phyloP scores from a whole-genome alignment of 2,797 vertebrate genomes.

The Oreortyx pictus region DNA sequence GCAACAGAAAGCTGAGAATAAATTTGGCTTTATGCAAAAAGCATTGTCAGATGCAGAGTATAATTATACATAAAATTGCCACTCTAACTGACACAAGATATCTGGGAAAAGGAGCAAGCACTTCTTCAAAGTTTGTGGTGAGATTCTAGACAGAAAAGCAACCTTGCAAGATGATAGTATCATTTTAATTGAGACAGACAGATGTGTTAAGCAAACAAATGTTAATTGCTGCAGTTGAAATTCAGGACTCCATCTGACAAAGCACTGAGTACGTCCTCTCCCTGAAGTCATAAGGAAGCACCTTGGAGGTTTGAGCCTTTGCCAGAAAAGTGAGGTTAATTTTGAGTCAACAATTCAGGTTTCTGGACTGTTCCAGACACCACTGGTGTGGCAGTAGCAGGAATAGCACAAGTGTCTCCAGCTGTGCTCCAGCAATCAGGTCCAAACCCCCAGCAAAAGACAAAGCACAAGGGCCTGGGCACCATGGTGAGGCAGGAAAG shows the following conservation, averaged over 20 bases:
- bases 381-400: neutral
- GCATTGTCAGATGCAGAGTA: constrained; percentile 1
- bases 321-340: constrained; percentile 44
- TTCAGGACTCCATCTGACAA: constrained; percentile 53
- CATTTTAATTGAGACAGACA: constrained; percentile 65
- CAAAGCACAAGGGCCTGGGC: neutral
- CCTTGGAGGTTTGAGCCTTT: constrained; percentile 50
- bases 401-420: rapidly evolving
- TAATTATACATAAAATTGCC: constrained; percentile 54
- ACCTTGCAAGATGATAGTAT: constrained; percentile 59
- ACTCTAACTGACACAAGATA: constrained; percentile 49
- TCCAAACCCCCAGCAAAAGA: rapidly evolving
- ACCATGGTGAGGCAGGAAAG: neutral
- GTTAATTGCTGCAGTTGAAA: constrained; percentile 58
- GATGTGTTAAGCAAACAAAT: constrained; percentile 50
- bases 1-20: constrained; percentile 25
- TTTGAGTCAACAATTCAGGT: constrained; percentile 38
- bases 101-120: constrained; percentile 2
- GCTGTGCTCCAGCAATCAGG: neutral
- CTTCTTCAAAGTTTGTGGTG: neutral
- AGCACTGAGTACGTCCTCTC: constrained; percentile 20
- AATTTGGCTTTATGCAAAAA: neutral
- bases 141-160: constrained; percentile 51
- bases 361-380: constrained; percentile 50
- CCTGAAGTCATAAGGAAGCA: constrained; percentile 62